These are phyloP conservation scores for Thunnus thynnus DNA, from an alignment of 2,113 vertebrate genomes.

Conservation along the genomic window DNA sequence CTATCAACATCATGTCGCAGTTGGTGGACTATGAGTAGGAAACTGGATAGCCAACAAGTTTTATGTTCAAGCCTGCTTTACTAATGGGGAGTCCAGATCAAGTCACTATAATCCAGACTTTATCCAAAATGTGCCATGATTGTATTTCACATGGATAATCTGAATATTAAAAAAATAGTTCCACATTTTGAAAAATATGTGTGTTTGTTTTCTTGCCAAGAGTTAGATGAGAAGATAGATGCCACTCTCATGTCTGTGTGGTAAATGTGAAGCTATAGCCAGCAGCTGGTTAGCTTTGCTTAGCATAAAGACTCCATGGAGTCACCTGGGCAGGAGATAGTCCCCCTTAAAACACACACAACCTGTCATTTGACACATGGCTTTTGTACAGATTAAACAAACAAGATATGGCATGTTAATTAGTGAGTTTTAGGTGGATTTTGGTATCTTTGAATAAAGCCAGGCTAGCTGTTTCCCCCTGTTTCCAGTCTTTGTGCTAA, in stretches of 20 bases:
- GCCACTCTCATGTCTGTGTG: no score
- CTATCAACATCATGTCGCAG: slow-evolving; percentile 72
- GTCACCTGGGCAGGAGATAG: no score
- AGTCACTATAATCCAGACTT: slow-evolving; percentile 16
- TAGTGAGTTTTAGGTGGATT: no score
- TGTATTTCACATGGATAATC: background rate
- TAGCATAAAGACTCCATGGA: background rate
- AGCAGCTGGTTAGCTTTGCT: background rate
- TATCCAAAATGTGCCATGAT: slow-evolving; percentile 33
- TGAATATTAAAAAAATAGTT: background rate
- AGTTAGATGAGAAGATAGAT: background rate
- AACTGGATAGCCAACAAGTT: slow-evolving; percentile 51
- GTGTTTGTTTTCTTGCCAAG: background rate
- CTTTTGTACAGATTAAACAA: no score
- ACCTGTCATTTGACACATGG: no score
- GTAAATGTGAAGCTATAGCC: background rate
- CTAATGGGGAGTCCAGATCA: slow-evolving; percentile 59
- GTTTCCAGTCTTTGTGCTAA: no score
- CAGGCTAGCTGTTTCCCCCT: no score
- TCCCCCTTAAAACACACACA: no score
- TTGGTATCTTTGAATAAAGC: no score
- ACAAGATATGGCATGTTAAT: no score
- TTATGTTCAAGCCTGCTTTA: slow-evolving; percentile 46
- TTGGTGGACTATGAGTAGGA: slow-evolving; percentile 47
- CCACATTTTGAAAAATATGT: background rate